Conservation (phyloP, 2,113 vertebrate species). For the Elaphurus davidianus region DNA sequence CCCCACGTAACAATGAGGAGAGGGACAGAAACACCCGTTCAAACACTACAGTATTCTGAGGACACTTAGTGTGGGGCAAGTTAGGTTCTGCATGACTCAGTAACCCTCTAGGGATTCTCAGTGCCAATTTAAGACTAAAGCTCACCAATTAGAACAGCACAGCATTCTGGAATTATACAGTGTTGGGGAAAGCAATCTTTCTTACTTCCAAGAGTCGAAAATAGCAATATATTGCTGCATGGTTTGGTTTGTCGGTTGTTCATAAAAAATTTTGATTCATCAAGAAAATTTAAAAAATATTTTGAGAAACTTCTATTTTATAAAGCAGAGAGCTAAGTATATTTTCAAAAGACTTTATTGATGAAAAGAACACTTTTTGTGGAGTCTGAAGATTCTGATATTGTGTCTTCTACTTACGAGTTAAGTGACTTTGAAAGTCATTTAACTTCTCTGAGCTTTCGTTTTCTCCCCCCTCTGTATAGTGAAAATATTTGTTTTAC, state of each 20-base stretch:
- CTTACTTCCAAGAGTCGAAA: background rate
- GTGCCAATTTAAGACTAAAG: conserved; percentile 28
- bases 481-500: conserved; percentile 6
- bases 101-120: background rate
- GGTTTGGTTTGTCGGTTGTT: conserved; percentile 7
- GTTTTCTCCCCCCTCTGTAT: background rate
- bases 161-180: background rate
- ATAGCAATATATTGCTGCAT: background rate
- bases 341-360: conserved; percentile 24
- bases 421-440: background rate
- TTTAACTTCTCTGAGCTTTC: conserved; percentile 2
- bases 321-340: background rate
- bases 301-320: conserved; percentile 22
- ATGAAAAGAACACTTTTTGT: background rate
- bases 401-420: background rate
- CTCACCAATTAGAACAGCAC: background rate
- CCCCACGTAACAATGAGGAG: background rate
- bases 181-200: background rate
- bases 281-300: background rate
- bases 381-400: background rate
- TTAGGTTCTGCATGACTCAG: background rate
- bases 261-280: background rate
- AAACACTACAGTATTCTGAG: background rate
- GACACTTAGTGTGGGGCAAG: background rate
- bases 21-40: background rate